Conservation (phyloP, 2,888 invertebrate species). For the Cheilosia grossa region DNA sequence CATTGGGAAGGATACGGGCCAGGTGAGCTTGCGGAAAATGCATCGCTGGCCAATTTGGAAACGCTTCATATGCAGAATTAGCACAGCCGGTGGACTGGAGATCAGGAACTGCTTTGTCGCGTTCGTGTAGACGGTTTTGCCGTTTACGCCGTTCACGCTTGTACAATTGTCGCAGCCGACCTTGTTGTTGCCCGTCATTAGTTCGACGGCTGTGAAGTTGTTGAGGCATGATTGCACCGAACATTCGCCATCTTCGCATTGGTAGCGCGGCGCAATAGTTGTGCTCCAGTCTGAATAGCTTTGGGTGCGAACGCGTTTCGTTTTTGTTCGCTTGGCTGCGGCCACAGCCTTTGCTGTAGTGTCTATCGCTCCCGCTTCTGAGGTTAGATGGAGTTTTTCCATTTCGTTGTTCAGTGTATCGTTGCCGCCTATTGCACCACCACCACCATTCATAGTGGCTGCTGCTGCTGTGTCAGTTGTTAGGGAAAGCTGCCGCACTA, state of each 20-base stretch:
- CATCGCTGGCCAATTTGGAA: slow-evolving; percentile 92
- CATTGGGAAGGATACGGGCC: slow-evolving; percentile 94
- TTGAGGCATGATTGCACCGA: slow-evolving; percentile 95
- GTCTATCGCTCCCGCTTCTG: slow-evolving; percentile 29
- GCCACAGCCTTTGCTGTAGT: slow-evolving; percentile 49
- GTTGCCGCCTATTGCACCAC: slow-evolving; percentile 68
- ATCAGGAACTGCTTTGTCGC: slow-evolving; percentile 94
- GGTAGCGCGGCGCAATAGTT: slow-evolving; percentile 87
- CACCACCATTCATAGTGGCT: slow-evolving; percentile 67
- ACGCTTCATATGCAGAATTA: slow-evolving; percentile 97
- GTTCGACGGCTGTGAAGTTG: slow-evolving; percentile 95
- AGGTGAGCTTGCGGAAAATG: slow-evolving; percentile 92
- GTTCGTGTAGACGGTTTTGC: slow-evolving; percentile 90
- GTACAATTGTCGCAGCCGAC: slow-evolving; percentile 97
- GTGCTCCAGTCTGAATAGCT: slow-evolving; percentile 83
- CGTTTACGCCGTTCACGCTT: slow-evolving; percentile 87
- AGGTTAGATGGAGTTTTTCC: slow-evolving; percentile 71
- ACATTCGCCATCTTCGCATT: slow-evolving; percentile 90
- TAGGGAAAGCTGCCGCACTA: slow-evolving; percentile 79
- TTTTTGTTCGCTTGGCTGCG: slow-evolving; percentile 62
- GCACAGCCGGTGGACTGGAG: slow-evolving; percentile 94
- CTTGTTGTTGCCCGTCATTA: slow-evolving; percentile 95
- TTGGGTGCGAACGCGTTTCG: slow-evolving; percentile 80
- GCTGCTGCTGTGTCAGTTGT: slow-evolving; percentile 27
- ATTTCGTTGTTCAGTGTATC: slow-evolving; percentile 75